Conservation (phyloP, 2,888 invertebrate genomes). For the Drosophila merina region DNA sequence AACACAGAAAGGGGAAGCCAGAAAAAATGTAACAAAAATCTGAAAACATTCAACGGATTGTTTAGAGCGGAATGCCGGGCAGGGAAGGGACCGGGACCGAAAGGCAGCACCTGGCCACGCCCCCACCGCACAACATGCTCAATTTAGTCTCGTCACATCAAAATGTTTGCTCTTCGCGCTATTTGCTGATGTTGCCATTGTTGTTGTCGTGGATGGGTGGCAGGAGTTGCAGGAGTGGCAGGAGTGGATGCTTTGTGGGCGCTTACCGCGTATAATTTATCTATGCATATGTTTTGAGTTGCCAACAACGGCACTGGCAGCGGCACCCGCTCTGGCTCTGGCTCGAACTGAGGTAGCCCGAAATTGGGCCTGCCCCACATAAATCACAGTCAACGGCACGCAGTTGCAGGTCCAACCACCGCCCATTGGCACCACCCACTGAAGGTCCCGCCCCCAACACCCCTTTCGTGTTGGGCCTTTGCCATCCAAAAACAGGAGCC, state of each 20-base stretch:
- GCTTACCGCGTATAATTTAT: constrained; percentile 78
- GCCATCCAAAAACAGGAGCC: constrained; percentile 46
- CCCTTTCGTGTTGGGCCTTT: constrained; percentile 64
- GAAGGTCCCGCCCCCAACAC: constrained; percentile 40
- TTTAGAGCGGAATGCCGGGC: constrained; percentile 6
- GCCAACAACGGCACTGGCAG: constrained; percentile 57
- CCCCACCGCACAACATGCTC: constrained; percentile 54
- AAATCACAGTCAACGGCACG: constrained; percentile 46
- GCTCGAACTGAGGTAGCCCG: constrained; percentile 39
- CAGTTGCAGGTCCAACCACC: constrained; percentile 18
- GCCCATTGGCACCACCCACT: constrained; percentile 1
- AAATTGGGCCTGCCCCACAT: constrained; percentile 41
- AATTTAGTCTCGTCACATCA: constrained; percentile 76
- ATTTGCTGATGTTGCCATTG: constrained; percentile 41
- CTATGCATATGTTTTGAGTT: constrained; percentile 77
- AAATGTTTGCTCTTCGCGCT: constrained; percentile 62
- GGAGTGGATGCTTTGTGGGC: constrained; percentile 60
- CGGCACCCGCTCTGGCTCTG: constrained; percentile 24
- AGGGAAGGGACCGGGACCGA: too few species aligned
- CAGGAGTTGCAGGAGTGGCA: constrained; percentile 14
- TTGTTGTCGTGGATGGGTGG: constrained; percentile 30
- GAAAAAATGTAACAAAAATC: constrained; percentile 22
- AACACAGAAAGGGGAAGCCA: constrained; percentile 29
- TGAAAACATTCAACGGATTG: constrained; percentile 27
- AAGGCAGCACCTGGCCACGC: constrained; percentile 28